These are phyloP conservation scores for Thamnaconus septentrionalis DNA, from an alignment of 2,113 vertebrate species.

Conservation along the genomic window DNA sequence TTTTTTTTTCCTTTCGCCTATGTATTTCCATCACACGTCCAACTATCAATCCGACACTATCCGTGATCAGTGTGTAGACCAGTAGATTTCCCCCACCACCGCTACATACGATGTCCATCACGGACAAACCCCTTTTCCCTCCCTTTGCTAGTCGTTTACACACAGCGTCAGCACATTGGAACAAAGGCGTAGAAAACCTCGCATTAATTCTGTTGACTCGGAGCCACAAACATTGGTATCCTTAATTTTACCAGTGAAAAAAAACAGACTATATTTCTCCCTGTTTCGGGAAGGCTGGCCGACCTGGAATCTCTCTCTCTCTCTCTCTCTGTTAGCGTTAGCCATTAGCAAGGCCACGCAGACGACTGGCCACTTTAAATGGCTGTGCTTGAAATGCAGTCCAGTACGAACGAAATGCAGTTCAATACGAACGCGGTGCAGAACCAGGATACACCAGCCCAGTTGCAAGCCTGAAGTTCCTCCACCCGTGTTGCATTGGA, in stretches of 20 bases:
- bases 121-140: conserved; percentile 44
- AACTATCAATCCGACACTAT: background rate
- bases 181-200: background rate
- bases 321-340: conserved; percentile 15
- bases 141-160: conserved; percentile 38
- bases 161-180: conserved; percentile 38
- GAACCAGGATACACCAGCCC: no score
- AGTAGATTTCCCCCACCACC: conserved; percentile 1
- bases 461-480: no score
- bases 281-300: background rate
- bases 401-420: background rate
- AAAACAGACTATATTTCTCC: background rate
- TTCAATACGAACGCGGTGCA: no score
- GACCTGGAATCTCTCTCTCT: no score
- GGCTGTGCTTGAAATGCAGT: background rate
- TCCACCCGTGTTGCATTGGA: no score
- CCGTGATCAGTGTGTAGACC: conserved; percentile 7
- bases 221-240: no score
- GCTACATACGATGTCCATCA: conserved; percentile 22
- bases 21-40: background rate
- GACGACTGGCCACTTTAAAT: conserved; percentile 16
- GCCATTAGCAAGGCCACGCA: conserved; percentile 59
- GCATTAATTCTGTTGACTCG: no score
- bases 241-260: background rate
- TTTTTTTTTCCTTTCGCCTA: no score